Percentiles rank a stretch among this genome's conserved stretches.
phyloP scores from a whole-genome alignment of 2,888 invertebrate genomes.

The Calliopum simillimum region DNA sequence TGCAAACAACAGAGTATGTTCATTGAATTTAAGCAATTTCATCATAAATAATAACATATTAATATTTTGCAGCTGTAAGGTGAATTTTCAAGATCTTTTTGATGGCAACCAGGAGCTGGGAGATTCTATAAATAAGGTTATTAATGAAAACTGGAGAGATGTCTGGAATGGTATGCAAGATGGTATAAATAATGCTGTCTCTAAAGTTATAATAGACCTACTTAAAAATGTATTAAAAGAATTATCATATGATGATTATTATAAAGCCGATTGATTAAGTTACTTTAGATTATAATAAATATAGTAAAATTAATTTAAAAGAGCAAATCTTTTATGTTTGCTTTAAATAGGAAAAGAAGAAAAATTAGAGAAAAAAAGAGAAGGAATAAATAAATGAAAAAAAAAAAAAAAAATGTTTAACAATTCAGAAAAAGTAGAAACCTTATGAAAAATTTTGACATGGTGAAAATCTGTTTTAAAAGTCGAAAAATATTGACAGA shows the following conservation, averaged over 20 bases:
- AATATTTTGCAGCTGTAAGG: conserved; percentile 47
- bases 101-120: conserved; percentile 51
- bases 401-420: too few species aligned
- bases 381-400: too few species aligned
- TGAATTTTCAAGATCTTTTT: conserved; percentile 54
- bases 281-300: too few species aligned
- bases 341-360: too few species aligned
- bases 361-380: too few species aligned
- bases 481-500: too few species aligned
- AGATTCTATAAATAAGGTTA: conserved; percentile 51
- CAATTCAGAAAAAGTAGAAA: too few species aligned
- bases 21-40: neutral
- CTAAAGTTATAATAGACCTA: conserved; percentile 43
- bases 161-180: conserved; percentile 54
- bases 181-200: conserved; percentile 51
- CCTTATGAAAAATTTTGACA: too few species aligned
- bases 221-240: conserved; percentile 43
- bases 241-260: conserved; percentile 56
- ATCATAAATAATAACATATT: neutral
- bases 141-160: conserved; percentile 58
- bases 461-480: too few species aligned
- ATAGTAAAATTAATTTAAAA: too few species aligned
- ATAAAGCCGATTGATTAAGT: conserved; percentile 24
- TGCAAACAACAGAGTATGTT: conserved; percentile 51
- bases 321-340: too few species aligned